Percentiles rank a stretch among this genome's conserved stretches.
Conservation (phyloP, 2,113 vertebrate species). For the Podarcis raffonei region DNA sequence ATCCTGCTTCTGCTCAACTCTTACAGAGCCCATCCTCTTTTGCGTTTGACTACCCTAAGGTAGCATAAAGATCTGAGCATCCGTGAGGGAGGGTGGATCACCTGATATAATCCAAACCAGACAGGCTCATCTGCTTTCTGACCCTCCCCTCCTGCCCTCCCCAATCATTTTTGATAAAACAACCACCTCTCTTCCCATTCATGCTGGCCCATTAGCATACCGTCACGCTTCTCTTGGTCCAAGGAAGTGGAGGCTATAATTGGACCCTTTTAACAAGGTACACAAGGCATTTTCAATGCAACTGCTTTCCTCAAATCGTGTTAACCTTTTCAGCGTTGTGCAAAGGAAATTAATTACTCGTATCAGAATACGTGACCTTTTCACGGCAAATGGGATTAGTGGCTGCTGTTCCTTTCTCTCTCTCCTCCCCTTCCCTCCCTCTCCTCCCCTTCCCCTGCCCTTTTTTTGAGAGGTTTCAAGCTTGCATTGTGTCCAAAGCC, state of each 20-base stretch:
- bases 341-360: conserved; percentile 86
- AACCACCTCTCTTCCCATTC: conserved; percentile 26
- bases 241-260: conserved; percentile 71
- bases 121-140: background rate
- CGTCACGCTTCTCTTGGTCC: conserved; percentile 35
- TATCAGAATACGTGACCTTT: conserved; percentile 81
- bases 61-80: too few species aligned
- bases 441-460: background rate
- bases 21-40: too few species aligned
- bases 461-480: conserved; percentile 29
- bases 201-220: conserved; percentile 5
- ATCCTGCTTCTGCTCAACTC: too few species aligned
- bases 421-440: background rate
- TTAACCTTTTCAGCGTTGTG: conserved; percentile 84
- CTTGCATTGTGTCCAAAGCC: background rate
- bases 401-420: conserved; percentile 38
- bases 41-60: too few species aligned
- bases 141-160: background rate
- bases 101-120: too few species aligned
- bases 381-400: conserved; percentile 70
- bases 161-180: conserved; percentile 43
- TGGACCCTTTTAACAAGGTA: conserved; percentile 80
- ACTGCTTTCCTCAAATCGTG: conserved; percentile 82
- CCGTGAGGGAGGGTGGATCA: background rate
- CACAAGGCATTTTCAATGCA: conserved; percentile 82